These are phyloP conservation scores for Columba livia DNA, from an alignment of 2,113 vertebrate species.

Conservation along the genomic window DNA sequence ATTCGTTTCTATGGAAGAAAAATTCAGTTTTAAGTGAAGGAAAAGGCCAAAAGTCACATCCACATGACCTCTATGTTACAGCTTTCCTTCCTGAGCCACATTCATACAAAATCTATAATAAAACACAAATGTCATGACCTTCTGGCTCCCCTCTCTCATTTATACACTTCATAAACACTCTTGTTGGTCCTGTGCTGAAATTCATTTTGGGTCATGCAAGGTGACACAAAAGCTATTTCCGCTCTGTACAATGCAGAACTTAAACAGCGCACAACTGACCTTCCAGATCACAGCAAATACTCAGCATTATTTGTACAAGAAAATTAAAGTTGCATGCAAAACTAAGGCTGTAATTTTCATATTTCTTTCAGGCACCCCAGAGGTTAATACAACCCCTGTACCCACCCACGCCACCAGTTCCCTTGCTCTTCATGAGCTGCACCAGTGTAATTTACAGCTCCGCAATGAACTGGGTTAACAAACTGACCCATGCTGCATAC, in stretches of 20 bases:
- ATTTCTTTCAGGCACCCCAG: background rate
- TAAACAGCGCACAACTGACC: background rate
- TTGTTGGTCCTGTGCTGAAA: background rate
- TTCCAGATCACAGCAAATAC: constrained; percentile 18
- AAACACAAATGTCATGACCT: constrained; percentile 20
- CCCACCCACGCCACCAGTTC: background rate
- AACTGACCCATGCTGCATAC: background rate
- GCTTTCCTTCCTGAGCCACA: background rate
- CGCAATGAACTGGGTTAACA: background rate
- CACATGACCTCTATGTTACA: background rate
- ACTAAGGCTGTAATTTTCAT: background rate
- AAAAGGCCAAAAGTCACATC: background rate
- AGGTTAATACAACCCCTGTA: background rate
- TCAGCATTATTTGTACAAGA: background rate
- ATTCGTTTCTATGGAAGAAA: background rate
- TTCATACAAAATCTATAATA: constrained; percentile 14
- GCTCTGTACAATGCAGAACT: background rate
- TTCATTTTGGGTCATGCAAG: background rate
- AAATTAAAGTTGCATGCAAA: background rate
- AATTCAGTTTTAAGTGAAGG: background rate
- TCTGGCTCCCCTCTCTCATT: background rate
- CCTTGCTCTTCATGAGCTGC: background rate
- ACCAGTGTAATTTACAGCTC: background rate
- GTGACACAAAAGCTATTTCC: constrained; percentile 23
- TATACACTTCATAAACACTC: background rate